Evolutionary conservation across 64 coral and sea anemone species (phyloP).

Genomic region (Anthopleura sola): DNA sequence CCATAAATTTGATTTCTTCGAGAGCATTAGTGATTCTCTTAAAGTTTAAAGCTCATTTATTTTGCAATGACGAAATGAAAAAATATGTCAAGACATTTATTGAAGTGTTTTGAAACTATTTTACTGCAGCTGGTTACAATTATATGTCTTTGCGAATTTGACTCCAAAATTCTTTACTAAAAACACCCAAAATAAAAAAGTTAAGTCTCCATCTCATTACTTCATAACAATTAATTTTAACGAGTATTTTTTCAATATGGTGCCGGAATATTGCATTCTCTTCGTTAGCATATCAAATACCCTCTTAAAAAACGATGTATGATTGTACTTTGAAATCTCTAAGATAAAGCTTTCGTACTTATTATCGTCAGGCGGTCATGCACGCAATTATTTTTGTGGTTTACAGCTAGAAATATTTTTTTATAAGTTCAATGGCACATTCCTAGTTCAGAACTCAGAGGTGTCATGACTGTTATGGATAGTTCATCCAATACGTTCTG

Average conservation of each 20-base stretch:
- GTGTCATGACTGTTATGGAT: no score
- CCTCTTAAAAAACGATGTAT: background rate
- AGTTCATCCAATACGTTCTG: no score
- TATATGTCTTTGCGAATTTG: background rate
- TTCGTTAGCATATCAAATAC: background rate
- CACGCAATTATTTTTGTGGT: no score
- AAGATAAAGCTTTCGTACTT: no score
- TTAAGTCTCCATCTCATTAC: background rate
- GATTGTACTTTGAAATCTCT: no score
- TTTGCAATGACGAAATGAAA: background rate
- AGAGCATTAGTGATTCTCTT: background rate
- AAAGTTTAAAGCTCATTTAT: background rate
- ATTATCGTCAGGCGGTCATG: no score
- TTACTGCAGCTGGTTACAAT: background rate
- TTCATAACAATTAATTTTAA: background rate
- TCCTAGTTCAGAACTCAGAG: no score
- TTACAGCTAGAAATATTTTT: no score
- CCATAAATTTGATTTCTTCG: background rate
- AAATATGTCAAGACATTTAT: background rate
- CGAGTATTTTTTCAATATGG: background rate
- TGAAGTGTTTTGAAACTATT: background rate
- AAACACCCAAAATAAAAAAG: no score
- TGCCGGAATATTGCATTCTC: background rate
- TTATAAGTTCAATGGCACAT: no score
- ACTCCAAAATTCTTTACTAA: no score